phyloP scores from a whole-genome alignment of 2,888 invertebrate species.

The Bedellia somnulentella region DNA sequence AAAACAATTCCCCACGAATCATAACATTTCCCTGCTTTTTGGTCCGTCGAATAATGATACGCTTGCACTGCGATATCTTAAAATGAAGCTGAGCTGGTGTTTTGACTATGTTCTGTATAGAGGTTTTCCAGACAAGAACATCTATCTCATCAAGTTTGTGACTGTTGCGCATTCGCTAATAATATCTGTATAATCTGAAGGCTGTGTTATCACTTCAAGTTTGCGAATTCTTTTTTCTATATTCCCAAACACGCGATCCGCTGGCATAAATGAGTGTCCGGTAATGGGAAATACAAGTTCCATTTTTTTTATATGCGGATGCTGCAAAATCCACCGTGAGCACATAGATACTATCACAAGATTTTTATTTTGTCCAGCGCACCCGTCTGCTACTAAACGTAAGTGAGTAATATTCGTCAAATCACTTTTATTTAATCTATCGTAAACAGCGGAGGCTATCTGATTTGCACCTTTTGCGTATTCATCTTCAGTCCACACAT shows the following conservation, averaged over 20 bases:
- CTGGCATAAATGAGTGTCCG: not conserved
- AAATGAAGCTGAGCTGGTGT: slow-evolving; percentile 6
- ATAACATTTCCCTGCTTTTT: not conserved
- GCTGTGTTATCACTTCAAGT: no score
- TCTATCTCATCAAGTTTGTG: slow-evolving; percentile 3
- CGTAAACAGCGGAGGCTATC: slow-evolving; percentile 10
- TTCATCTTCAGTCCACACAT: slow-evolving; percentile 18
- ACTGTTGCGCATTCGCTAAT: no score
- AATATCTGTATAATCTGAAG: no score
- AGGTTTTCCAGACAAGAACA: slow-evolving; percentile 4
- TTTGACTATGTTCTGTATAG: slow-evolving; percentile 5
- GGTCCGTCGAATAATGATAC: slow-evolving; percentile 3
- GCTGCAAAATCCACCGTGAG: slow-evolving; percentile 11
- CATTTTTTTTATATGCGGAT: slow-evolving; percentile 4
- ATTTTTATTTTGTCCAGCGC: slow-evolving; percentile 20
- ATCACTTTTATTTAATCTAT: slow-evolving; percentile 1
- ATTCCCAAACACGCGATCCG: not conserved
- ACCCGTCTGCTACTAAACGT: slow-evolving; percentile 17
- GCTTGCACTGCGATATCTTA: slow-evolving; percentile 6
- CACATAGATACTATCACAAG: slow-evolving; percentile 13
- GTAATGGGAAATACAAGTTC: not conserved
- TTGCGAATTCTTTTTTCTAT: no score
- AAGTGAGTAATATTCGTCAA: slow-evolving; percentile 9
- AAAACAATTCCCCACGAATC: not conserved
- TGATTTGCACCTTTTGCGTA: slow-evolving; percentile 17